Conservation (phyloP, 1,140 invertebrate genomes). For the Hydropsyche tenuis region DNA sequence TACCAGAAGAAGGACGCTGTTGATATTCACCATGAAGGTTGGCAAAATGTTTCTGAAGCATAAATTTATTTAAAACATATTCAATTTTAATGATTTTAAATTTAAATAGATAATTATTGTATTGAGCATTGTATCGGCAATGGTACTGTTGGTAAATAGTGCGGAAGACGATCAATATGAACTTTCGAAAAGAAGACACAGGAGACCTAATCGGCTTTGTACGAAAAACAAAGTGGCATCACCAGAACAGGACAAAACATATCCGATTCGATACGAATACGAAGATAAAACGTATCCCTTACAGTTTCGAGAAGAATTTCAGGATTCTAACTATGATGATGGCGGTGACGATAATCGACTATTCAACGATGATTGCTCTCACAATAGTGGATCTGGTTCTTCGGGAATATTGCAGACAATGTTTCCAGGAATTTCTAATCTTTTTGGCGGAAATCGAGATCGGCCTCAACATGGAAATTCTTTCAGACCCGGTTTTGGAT, state of each 20-base stretch:
- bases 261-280: neutral
- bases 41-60: no score
- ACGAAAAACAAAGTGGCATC: neutral
- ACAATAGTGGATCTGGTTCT: neutral
- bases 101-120: no score
- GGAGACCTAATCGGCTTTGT: neutral
- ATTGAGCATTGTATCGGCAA: neutral
- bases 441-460: neutral
- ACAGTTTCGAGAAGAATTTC: neutral
- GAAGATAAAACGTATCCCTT: constrained; percentile 5
- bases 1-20: no score
- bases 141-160: neutral
- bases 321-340: neutral
- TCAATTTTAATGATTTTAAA: no score
- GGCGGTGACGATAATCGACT: neutral
- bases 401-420: neutral
- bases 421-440: constrained; percentile 7
- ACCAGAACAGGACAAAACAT: neutral
- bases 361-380: neutral
- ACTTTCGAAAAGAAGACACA: neutral
- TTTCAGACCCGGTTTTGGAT: neutral
- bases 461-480: neutral
- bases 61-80: no score
- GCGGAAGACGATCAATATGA: neutral
- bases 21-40: no score